Conservation (phyloP, 2,888 invertebrate genomes). For the Eupithecia dodoneata region DNA sequence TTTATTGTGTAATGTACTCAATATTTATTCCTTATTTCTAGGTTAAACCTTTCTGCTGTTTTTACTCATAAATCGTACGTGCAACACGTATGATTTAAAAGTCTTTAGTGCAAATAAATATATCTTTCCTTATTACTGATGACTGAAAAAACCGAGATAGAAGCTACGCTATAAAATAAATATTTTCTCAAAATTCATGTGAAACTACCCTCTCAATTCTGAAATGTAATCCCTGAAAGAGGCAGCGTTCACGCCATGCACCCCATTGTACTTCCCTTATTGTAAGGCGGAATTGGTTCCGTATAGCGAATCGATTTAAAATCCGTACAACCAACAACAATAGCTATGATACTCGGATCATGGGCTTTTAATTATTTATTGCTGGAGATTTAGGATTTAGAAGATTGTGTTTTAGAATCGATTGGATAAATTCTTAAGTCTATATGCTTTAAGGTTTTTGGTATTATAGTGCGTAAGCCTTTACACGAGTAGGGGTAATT, state of each 20-base stretch:
- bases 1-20: no score
- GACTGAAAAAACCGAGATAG: background rate
- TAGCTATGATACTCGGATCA: conserved; percentile 71
- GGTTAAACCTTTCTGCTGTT: no score
- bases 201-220: conserved; percentile 9
- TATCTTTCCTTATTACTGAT: background rate
- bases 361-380: conserved; percentile 56
- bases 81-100: no score
- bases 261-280: conserved; percentile 75
- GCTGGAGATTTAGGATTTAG: conserved; percentile 17
- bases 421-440: background rate
- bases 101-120: no score
- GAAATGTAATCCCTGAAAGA: conserved; percentile 66
- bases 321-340: conserved; percentile 78
- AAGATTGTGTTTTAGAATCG: background rate
- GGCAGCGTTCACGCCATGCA: conserved; percentile 67
- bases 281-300: conserved; percentile 79
- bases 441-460: no score
- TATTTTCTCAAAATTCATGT: conserved; percentile 1
- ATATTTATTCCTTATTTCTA: no score
- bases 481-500: no score
- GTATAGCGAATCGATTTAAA: conserved; percentile 79
- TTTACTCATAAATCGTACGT: no score
- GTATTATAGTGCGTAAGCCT: no score
- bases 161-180: background rate